Percentiles rank a stretch among this genome's conserved stretches.
Conservation (phyloP, 2,797 vertebrate species). For the Lemur catta region DNA sequence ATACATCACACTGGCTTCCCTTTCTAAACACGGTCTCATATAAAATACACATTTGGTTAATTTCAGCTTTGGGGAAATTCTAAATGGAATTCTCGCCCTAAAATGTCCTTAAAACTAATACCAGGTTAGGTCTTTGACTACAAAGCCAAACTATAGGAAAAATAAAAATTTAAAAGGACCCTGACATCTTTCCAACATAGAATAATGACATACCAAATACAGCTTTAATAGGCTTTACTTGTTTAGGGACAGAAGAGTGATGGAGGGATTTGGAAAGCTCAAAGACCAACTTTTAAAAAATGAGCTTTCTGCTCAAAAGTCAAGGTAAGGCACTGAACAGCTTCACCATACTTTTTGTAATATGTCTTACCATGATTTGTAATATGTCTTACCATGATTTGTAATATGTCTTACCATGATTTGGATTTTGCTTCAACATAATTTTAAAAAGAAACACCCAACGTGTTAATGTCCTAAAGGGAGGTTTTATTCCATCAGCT, state of each 20-base stretch:
- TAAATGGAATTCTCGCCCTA: not conserved
- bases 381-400: slow-evolving; percentile 50
- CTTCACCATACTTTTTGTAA: not conserved
- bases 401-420: slow-evolving; percentile 43
- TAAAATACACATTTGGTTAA: not conserved
- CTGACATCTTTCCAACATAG: not conserved
- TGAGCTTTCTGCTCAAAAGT: not conserved
- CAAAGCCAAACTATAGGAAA: not conserved
- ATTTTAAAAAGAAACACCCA: slow-evolving; percentile 37
- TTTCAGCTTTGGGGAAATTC: slow-evolving; percentile 25
- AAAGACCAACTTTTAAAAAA: not conserved
- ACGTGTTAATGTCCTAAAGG: not conserved
- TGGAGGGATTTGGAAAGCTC: not conserved
- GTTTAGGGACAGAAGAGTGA: not conserved
- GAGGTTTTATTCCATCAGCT: not conserved
- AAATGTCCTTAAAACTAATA: slow-evolving; percentile 46
- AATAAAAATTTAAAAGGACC: not conserved
- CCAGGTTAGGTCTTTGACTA: not conserved
- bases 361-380: slow-evolving; percentile 53
- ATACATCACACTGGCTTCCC: slow-evolving; percentile 40
- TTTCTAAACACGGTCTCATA: slow-evolving; percentile 38
- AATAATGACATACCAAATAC: not conserved
- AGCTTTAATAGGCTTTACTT: not conserved
- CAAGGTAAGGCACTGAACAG: not conserved
- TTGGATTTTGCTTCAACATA: slow-evolving; percentile 58